Base-by-base conservation (phyloP, 2,888 invertebrate species). In the Tiphia femorata region DNA sequence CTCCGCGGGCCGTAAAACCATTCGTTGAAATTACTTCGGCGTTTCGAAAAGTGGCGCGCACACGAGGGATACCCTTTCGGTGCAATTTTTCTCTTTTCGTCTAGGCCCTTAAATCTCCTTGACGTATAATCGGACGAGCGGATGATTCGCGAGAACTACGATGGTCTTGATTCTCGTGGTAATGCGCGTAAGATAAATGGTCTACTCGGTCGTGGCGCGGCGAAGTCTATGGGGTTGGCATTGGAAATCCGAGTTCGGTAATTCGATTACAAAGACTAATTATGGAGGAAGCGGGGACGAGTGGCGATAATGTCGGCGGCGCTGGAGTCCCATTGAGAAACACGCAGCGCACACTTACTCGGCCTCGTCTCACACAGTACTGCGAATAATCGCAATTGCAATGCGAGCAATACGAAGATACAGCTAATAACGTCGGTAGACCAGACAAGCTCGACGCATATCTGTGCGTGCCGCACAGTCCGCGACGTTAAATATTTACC, bases 331-430 rank as follows among this genome's bases (percentile, higher is more conserved):
- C 46, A 35, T 54, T 40, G 53, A 53, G 47, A 52, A 49, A 33
- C 17, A 41, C 27, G 47, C 37, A n/a, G 49, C 40, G 47, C 41
- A 51, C 56, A 65, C 61, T 62, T 53, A 53, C 49, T 17, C 41
- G 51, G 12, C 51, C 49, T 61, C 54, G 57, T 57, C 33, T 57
- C 35, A 37, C 21, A 16, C 41, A 40, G 38, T 62, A 49, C 50
- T 38, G 56, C 64, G 62, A 67, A 67, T 65, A 63, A 65, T 61
- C 42, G n/a, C 44, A 63, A 41, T 52, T 41, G 59, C 64, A 67
- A 70, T 47, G 58, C 54, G 50, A 61, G 60, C 62, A 67, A 70
- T 70, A 64, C 52, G 30, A 53, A 33, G 50, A 16, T 17, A 25
- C 44, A 41, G 52, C 52, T 60, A 61, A 64, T 67, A 58, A n/a